These are phyloP conservation scores for Paramuricea clavata DNA, from an alignment of 92 coral and sea anemone species.

Conservation along the genomic window DNA sequence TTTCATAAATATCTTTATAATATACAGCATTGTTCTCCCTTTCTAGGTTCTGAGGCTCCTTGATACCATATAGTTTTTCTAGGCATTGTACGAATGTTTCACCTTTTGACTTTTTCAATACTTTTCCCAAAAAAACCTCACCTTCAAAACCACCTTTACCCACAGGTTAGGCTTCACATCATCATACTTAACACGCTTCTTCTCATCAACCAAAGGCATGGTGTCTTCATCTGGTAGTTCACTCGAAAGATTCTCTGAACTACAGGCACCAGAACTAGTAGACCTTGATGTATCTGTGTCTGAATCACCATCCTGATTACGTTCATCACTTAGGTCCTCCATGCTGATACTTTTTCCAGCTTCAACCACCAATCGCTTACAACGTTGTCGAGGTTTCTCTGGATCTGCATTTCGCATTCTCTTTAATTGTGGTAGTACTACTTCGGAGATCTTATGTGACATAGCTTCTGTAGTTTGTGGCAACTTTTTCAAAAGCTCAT, in stretches of 20 bases:
- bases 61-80: conserved; percentile 37
- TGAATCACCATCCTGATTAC: no score
- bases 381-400: neutral
- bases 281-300: no score
- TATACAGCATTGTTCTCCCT: neutral
- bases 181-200: neutral
- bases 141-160: conserved; percentile 25
- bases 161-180: neutral
- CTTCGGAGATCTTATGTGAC: no score
- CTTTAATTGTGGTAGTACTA: neutral
- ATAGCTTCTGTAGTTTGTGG: conserved; percentile 4
- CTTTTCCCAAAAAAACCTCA: conserved; percentile 33
- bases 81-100: conserved; percentile 26
- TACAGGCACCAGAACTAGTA: no score
- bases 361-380: conserved; percentile 17
- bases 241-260: no score
- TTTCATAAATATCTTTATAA: conserved; percentile 21
- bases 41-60: conserved; percentile 36
- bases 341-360: conserved; percentile 28
- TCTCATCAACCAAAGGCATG: no score
- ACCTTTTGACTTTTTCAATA: neutral
- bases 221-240: no score
- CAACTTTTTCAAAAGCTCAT: conserved; percentile 29
- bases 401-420: neutral
- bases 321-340: neutral